Base-by-base conservation (phyloP, 64 coral and sea anemone species). In the Catalaphyllia jardinei region DNA sequence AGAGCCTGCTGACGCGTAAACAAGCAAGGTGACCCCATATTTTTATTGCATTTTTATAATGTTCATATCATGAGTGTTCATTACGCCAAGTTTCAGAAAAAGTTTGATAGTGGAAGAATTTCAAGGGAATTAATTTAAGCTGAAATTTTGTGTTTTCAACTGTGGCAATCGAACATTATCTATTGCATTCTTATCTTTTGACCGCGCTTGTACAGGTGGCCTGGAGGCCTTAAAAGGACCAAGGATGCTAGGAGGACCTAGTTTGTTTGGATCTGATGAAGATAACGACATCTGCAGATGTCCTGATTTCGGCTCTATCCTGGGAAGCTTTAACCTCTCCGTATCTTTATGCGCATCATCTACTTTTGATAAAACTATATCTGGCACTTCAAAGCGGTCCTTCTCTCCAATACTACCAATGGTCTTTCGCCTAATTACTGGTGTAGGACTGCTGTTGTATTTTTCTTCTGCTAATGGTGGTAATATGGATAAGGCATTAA, bases 301-400 rank as follows among this genome's bases (percentile, higher is more conserved):
- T 18, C 63, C 67, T 4, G 81, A 85, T 69, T 71, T 71, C 25
- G 65, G 25, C 38, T 51, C 63, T 71, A 85, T 69, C 67, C 51
- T 85, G 15, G 81, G 81, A 4, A 85, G 67, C 35, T 71, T 85
- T 50, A 85, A 71, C 8, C 20, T 35, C 22, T 67, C 14, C 29
- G 31, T 15, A 67, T 50, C 35, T 13, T 52, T 71, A 19, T 8
- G 8, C 14, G 69, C 81, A 33, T 71, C 24, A 25, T 85, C 63
- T 28, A 31, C 38, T 28, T 85, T 12, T 12, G 81, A 71, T 85
- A 85, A 25, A 28, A 85, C 81, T 85, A 85, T 69, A 27, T 17
- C 42, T 15, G 81, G 81, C 7, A 85, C 24, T 50, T 71, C 62
- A 64, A 71, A 71, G 10, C 12, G 9, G 28, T 85, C 64, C 11